Base-by-base conservation (phyloP, 2,797 vertebrate genomes). In the Remorina albescens region DNA sequence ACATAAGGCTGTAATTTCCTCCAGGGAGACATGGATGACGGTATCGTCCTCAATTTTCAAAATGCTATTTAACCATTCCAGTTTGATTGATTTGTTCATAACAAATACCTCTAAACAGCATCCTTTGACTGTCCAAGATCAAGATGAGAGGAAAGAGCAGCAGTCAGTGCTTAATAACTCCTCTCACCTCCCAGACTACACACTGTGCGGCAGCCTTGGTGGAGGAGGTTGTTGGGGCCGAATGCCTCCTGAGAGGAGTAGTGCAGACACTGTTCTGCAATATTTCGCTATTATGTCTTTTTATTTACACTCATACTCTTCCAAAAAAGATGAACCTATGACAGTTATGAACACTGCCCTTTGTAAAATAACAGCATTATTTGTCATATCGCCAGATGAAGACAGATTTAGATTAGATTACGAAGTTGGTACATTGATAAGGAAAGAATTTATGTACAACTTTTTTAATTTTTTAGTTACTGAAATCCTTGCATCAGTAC, bases 61-160 rank as follows among this genome's bases (percentile, higher is more conserved):
- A 58, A 49, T 50, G 10, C 55, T 15, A 13, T 47, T 68, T 59
- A 16, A 37, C 44, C 3, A 5, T 39, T 51, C 23, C 18, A 32
- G 2, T 41, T 21, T 69, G 46, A 69, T 59, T 50, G 34, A 69
- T 74, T 46, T 47, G 25, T 39, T 41, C 30, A 55, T 30, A 67
- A 56, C 6, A 41, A n/a, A 55, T 56, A 6, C 46, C 46, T 15
- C 42, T 50, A 8, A 59, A 69, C 25, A 18, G 55, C 5, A 28
- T 54, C 25, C 50, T 18, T 49, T 28, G 8, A 55, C 30, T 56
- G 65, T 28, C 55, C 47, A 50, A 39, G 62, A 37, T 51, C 44
- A 50, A 37, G 37, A 46, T 21, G 63, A 37, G 16, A 37, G 11
- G 25, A 21, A 56, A 15, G 32, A 47, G 39, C 28, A 50, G 37